Percentiles rank a stretch among this genome's conserved stretches.
Evolutionary conservation across 2,888 invertebrate species (phyloP).

Genomic region (Lymantria monacha): DNA sequence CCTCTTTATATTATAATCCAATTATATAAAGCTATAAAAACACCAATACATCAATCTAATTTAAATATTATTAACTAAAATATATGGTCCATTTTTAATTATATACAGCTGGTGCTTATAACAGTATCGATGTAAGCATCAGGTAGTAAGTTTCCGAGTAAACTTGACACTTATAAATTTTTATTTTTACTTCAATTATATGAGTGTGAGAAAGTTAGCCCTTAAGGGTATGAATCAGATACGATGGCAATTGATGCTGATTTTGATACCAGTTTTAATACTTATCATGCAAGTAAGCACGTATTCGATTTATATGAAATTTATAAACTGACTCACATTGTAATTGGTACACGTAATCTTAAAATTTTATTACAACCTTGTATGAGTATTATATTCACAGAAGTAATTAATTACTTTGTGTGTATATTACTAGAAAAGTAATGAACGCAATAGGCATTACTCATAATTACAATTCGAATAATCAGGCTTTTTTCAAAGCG

Average conservation of each 20-base stretch:
- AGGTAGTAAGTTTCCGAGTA: conserved; percentile 49
- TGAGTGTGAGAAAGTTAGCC: conserved; percentile 45
- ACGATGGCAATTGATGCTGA: conserved; percentile 12
- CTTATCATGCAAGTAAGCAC: conserved; percentile 16
- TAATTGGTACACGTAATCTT: conserved; percentile 1
- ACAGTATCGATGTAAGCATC: neutral
- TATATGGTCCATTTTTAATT: conserved; percentile 4
- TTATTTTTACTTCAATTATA: conserved; percentile 43
- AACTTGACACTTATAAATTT: conserved; percentile 30
- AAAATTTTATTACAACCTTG: neutral
- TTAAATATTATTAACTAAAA: neutral
- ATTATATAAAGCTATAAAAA: conserved; percentile 12
- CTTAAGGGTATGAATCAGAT: conserved; percentile 28
- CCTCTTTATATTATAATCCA: conserved; percentile 20
- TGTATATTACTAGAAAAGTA: no score
- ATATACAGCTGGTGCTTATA: neutral
- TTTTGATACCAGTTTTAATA: conserved; percentile 11
- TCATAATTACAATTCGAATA: no score
- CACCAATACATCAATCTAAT: neutral
- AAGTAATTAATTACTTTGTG: neutral
- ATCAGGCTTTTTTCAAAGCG: no score
- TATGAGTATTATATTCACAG: neutral
- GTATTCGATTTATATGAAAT: conserved; percentile 6
- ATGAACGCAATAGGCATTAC: no score
- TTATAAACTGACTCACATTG: neutral